A percentile compares a stretch with the other conserved stretches of the same genome.
Conservation (phyloP, 2,797 vertebrate species). For the Halcyon smyrnensis region DNA sequence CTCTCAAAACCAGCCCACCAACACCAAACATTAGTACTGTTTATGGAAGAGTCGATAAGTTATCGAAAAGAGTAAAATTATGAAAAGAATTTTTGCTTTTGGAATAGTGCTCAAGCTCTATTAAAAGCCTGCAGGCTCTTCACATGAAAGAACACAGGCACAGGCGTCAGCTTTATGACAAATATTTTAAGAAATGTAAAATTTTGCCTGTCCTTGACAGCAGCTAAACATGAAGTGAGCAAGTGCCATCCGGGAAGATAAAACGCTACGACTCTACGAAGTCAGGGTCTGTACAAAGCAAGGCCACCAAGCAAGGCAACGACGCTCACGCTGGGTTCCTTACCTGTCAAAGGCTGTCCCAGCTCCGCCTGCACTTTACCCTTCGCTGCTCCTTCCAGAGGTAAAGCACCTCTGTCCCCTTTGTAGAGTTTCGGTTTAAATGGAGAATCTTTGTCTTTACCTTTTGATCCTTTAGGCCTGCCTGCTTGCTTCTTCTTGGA, state of each 20-base stretch:
- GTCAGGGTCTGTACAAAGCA: slow-evolving; percentile 73
- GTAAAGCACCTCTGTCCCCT: slow-evolving; percentile 91
- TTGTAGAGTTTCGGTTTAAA: slow-evolving; percentile 97
- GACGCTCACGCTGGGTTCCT: slow-evolving; percentile 78
- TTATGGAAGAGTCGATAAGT: neutral
- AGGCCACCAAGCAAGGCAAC: slow-evolving; percentile 80
- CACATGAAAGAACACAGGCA: no score
- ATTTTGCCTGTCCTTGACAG: slow-evolving; percentile 54
- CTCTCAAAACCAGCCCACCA: neutral
- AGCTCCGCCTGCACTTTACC: slow-evolving; percentile 92
- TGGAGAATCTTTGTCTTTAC: slow-evolving; percentile 99
- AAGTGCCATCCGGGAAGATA: slow-evolving; percentile 44
- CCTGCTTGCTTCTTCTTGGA: slow-evolving; percentile 99
- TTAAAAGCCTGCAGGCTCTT: neutral
- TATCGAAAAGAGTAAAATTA: neutral
- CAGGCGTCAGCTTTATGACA: neutral
- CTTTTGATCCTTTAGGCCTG: slow-evolving; percentile 99
- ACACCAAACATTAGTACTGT: neutral
- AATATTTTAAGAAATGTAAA: neutral
- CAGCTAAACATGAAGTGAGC: slow-evolving; percentile 21
- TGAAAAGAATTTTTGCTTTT: neutral
- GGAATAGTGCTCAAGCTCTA: neutral
- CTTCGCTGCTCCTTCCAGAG: slow-evolving; percentile 93
- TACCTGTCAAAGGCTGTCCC: slow-evolving; percentile 93
- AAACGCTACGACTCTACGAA: neutral